These are phyloP conservation scores for Gopherus flavomarginatus DNA, from an alignment of 2,113 vertebrate genomes.

Conservation along the genomic window DNA sequence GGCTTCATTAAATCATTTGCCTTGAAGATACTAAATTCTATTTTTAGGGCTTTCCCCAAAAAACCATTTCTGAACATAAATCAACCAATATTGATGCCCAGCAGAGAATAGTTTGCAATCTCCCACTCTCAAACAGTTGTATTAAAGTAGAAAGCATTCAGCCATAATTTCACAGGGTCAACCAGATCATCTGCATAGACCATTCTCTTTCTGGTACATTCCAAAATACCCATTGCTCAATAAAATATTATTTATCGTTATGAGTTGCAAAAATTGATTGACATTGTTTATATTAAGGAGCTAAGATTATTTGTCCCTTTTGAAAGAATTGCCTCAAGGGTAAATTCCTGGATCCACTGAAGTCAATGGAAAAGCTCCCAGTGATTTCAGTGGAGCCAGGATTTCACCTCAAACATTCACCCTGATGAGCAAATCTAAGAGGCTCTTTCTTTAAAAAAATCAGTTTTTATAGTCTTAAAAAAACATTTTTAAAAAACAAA, in stretches of 20 bases:
- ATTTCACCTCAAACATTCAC: neutral
- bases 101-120: neutral
- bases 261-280: neutral
- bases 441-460: slow-evolving; percentile 18
- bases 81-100: neutral
- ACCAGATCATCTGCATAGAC: neutral
- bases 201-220: neutral
- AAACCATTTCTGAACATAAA: slow-evolving; percentile 2
- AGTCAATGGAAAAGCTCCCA: neutral
- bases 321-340: neutral
- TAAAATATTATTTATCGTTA: neutral
- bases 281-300: neutral
- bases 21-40: neutral
- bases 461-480: slow-evolving; percentile 45
- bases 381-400: neutral
- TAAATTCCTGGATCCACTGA: neutral
- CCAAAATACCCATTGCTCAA: slow-evolving; percentile 16
- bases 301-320: neutral
- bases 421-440: neutral
- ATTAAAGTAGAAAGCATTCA: neutral
- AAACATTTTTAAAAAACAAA: slow-evolving; percentile 65
- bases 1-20: neutral
- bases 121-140: neutral
- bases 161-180: neutral
- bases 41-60: neutral